Evolutionary conservation across 37 sponge, comb jelly and placozoan genomes (phyloP).

Genomic region (Beroe forskalii): DNA sequence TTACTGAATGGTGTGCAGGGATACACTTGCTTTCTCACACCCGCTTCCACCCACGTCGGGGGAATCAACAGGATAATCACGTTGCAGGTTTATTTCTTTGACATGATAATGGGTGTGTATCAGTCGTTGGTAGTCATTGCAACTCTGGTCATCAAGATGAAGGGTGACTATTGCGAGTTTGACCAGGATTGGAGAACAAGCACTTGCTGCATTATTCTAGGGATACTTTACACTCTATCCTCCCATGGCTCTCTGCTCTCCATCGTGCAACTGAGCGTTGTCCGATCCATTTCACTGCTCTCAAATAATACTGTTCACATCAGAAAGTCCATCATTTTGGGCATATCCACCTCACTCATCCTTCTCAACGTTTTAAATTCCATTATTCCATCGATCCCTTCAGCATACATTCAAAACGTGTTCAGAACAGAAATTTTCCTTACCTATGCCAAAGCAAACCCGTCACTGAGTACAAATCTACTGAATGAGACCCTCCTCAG

Average conservation of each 20-base stretch:
- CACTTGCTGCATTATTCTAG: not conserved
- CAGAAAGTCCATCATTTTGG: not conserved
- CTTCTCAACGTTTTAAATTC: not conserved
- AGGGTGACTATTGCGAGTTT: not conserved
- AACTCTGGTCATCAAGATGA: not conserved
- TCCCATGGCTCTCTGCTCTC: not conserved
- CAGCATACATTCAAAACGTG: not conserved
- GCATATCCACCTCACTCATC: not conserved
- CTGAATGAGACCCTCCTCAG: not conserved
- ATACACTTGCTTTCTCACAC: not conserved
- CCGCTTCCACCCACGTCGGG: not conserved
- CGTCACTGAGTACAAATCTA: not conserved
- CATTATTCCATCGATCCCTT: not conserved
- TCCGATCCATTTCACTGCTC: not conserved
- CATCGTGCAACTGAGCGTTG: not conserved
- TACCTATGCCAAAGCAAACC: not conserved
- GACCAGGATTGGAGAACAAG: not conserved
- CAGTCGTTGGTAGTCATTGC: not conserved
- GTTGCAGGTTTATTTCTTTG: not conserved
- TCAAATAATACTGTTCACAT: not conserved
- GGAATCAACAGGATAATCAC: not conserved
- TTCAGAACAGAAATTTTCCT: not conserved
- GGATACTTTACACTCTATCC: not conserved
- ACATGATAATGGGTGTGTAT: not conserved
- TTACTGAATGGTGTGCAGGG: not conserved